Evolutionary conservation across 2,797 vertebrate genomes (phyloP), one percentile per base, ranked within the genome.

Genomic region (Sebastiscus albofasciatus): DNA sequence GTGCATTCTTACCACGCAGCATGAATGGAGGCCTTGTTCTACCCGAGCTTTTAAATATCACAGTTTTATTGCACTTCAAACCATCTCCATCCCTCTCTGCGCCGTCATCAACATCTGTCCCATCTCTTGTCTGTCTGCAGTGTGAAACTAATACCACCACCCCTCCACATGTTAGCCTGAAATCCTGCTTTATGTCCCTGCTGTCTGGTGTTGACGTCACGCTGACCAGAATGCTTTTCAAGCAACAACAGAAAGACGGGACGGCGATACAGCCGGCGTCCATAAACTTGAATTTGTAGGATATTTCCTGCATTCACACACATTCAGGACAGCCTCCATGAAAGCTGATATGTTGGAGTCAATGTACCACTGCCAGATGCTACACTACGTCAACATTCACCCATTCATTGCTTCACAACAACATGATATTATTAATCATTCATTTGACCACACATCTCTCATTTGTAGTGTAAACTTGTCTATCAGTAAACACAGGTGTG

Each of bases 281-380:
- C 80, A 89, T 93, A 93, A 93, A 95, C 54, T 90, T 88, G 86
- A 88, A 93, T 93, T 66, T 69, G 77, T 74, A 79, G 49, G 72
- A 81, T 66, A 69, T 85, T 83, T 82, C 79, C 83, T 78, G 71
- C 64, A 14, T 58, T 55, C 59, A 8, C 22, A 13, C 42, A 62
- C 72, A 29, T 71, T 29, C 8, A 77, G 22, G 4, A 27, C 5
- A 49, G 36, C 33, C 73, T 80, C 69, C 14, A 46, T 72, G 75
- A 78, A 86, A 87, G 83, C 10, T 8, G 87, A 87, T 80, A 76
- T 18, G 67, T 62, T 72, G 58, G 33, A 69, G 79, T 73, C 64
- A 10, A 83, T 86, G 84, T 80, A 77, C 49, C 52, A 4, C 78
- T 13, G 62, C 80, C 84, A 81, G 82, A 86, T 90, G 81, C 29